Evolutionary conservation across 2,113 vertebrate genomes (phyloP).

Genomic region (Apteryx owenii): DNA sequence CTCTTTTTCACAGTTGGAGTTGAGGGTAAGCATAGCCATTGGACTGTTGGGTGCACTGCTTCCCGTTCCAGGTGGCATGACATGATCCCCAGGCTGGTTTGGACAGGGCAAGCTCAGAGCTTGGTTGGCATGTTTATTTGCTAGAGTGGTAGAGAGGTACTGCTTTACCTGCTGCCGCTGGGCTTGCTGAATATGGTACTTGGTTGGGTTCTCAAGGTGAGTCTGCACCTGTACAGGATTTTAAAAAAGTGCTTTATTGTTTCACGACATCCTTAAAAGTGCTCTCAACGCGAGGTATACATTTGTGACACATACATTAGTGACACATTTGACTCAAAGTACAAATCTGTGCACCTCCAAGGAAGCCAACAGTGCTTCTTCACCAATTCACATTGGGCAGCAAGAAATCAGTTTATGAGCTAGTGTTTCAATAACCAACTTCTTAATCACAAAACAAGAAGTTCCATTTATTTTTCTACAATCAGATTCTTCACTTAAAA

Average conservation of each 20-base stretch:
- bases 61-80: slow-evolving; percentile 93
- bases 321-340: neutral
- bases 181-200: slow-evolving; percentile 96
- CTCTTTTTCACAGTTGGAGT: slow-evolving; percentile 92
- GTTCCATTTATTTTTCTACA: neutral
- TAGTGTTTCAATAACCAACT: neutral
- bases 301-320: neutral
- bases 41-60: slow-evolving; percentile 99
- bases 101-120: slow-evolving; percentile 93
- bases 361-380: neutral
- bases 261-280: neutral
- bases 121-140: slow-evolving; percentile 91
- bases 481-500: neutral
- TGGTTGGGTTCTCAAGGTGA: slow-evolving; percentile 94
- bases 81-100: slow-evolving; percentile 91
- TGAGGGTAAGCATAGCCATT: slow-evolving; percentile 97
- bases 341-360: neutral
- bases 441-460: neutral
- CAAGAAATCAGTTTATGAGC: neutral
- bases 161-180: slow-evolving; percentile 98
- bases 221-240: slow-evolving; percentile 88
- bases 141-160: slow-evolving; percentile 94
- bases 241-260: neutral
- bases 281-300: neutral
- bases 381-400: neutral